Evolutionary conservation across 2,888 invertebrate genomes (phyloP), one percentile per base, ranked within the genome.

Genomic region (Heptascelio sp.): DNA sequence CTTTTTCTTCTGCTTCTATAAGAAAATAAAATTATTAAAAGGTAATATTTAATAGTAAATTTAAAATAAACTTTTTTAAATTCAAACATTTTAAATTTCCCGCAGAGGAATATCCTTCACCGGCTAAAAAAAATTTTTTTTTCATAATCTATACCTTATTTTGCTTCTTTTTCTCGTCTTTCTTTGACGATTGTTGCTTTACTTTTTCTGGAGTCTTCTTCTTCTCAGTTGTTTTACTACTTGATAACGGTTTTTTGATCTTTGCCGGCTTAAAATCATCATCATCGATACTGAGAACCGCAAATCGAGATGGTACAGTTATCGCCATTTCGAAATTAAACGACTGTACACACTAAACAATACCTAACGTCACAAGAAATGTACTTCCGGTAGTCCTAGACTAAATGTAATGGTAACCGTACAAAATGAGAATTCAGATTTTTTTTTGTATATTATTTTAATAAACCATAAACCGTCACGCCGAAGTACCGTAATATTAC

Each of bases 281-380:
- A 88, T 96, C 97, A 89, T 97, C 97, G 73, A 97, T 95, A 92
- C 96, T 96, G 67, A 97, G 94, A 84, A 96, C 96, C 79, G 97
- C 96, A 93, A 97, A 97, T 88, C 97, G 94, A 25, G 97, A 97
- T 85, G 96, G 96, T 70, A 96, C 95, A 49, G 95, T 94, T 89
- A 95, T 94, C 93, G 96, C 95, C 96, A 96, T 96, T 92, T 88
- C 73, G 49, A 75, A 81, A 78, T 64, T 65, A 64, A 59, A 15
- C 3, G 25, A 71, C 2, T 4, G 3, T 13, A 30, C 17, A 46
- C 57, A 37, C 55, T n/a, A 59, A 71, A 79, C 49, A 57, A 71
- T 55, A 21, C 51, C 8, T 59, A 79, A 79, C 51, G 79, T 72
- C 72, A 79, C 51, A 68, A 73, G 34, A 67, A 65, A 37, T 40